Evolutionary conservation across 2,113 vertebrate species (phyloP).

Genomic region (Dasyurus viverrinus): DNA sequence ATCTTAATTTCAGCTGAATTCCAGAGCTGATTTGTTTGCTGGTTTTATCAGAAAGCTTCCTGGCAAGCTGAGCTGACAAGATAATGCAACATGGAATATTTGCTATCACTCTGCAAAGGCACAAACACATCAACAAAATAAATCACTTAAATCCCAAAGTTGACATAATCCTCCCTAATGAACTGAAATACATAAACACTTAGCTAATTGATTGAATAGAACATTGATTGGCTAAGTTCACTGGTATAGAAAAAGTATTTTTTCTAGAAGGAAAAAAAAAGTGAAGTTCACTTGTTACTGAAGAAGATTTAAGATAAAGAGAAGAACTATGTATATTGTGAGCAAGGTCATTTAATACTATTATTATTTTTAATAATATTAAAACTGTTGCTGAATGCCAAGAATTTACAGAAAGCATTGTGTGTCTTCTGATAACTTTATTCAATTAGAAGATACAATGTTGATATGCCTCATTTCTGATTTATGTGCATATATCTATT

Average conservation of each 20-base stretch:
- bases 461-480: background rate
- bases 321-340: background rate
- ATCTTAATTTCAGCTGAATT: conserved; percentile 74
- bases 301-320: background rate
- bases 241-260: background rate
- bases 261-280: background rate
- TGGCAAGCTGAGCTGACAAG: conserved; percentile 74
- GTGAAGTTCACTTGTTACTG: background rate
- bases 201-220: background rate
- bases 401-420: background rate
- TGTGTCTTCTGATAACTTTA: background rate
- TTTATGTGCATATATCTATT: background rate
- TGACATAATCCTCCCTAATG: conserved; percentile 52
- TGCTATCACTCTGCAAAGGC: conserved; percentile 58
- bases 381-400: background rate
- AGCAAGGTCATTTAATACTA: background rate
- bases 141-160: conserved; percentile 67
- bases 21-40: conserved; percentile 62
- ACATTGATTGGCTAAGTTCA: background rate
- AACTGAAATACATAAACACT: background rate
- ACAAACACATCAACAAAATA: conserved; percentile 70
- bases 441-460: background rate
- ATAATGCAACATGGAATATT: conserved; percentile 73
- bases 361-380: background rate
- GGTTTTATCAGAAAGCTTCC: conserved; percentile 69